Conservation (phyloP, 1,140 invertebrate genomes). For the Oncopeltus fasciatus region DNA sequence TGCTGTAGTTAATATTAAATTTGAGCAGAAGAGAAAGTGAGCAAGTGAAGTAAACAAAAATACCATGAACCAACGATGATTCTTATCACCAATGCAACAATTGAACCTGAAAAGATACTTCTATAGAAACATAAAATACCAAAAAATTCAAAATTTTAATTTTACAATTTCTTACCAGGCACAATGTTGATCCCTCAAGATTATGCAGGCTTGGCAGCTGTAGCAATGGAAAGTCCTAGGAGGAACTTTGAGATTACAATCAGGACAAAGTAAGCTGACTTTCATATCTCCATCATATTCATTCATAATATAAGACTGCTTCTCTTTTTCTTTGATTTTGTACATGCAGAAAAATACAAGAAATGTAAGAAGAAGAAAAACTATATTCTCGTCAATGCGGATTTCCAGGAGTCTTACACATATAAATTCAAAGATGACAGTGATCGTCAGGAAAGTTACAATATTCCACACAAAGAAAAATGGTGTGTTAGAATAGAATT, state of each 20-base stretch:
- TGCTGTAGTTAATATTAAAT: constrained; percentile 51
- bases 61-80: constrained; percentile 43
- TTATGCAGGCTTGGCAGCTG: constrained; percentile 32
- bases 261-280: constrained; percentile 21
- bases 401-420: constrained; percentile 48
- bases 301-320: constrained; percentile 27
- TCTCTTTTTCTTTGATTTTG: constrained; percentile 36
- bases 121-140: neutral
- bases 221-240: constrained; percentile 27
- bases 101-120: constrained; percentile 42
- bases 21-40: constrained; percentile 47
- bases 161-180: constrained; percentile 31
- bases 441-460: constrained; percentile 42
- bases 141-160: constrained; percentile 6
- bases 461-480: constrained; percentile 54
- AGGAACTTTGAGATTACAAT: constrained; percentile 24
- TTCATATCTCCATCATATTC: constrained; percentile 30
- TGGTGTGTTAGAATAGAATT: constrained; percentile 42
- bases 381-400: constrained; percentile 46
- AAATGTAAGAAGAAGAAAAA: constrained; percentile 40
- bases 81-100: constrained; percentile 50
- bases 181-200: constrained; percentile 35
- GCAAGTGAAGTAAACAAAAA: constrained; percentile 41
- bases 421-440: constrained; percentile 46
- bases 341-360: constrained; percentile 39